Evolutionary conservation across 2,888 invertebrate genomes (phyloP), one percentile per base, ranked within the genome.

Genomic region (Andrena hattorfiana): DNA sequence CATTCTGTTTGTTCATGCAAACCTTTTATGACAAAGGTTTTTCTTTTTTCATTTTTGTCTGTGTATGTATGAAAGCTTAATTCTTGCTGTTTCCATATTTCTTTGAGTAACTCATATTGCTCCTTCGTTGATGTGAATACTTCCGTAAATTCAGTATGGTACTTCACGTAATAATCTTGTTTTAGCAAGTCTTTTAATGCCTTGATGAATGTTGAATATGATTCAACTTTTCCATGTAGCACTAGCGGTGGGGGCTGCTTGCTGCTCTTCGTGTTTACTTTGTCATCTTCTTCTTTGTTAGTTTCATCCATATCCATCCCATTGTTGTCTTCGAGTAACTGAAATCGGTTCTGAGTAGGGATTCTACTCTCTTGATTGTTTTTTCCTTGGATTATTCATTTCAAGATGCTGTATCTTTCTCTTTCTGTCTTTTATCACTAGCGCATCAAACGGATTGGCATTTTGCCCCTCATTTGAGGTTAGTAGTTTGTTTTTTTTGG

Each of bases 11-110:
- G 20, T 23, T 64, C 35, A 26, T 64, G 64, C 26, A 48, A 4
- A 1, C 48, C 64, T 42, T 23, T 48, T 20, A 64, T 13, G 8
- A 64, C 26, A 23, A 20, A 64, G 23, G 48, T 64, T 64, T 13
- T 64, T 26, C 42, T 64, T 48, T 42, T 64, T 35, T 42, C 42
- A n/a, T 64, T 48, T 64, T 64, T 64, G 23, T 64, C 48, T 4
- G 64, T 42, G 16, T 48, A 64, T 23, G 64, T 64, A 32, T 64
- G 64, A 23, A 64, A 64, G 4, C 35, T 35, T 23, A 42, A 4
- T 13, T 64, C 0, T 42, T 48, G 6, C 2, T 64, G 35, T 26
- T 64, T 13, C 48, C 64, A 64, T 23, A 48, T 64, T 48, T 0
- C 48, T 35, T 48, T 42, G 7, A 64, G 64, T 2, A 48, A 8